These are phyloP conservation scores for Desmodus rotundus DNA, from an alignment of 2,113 vertebrate species.

Conservation along the genomic window DNA sequence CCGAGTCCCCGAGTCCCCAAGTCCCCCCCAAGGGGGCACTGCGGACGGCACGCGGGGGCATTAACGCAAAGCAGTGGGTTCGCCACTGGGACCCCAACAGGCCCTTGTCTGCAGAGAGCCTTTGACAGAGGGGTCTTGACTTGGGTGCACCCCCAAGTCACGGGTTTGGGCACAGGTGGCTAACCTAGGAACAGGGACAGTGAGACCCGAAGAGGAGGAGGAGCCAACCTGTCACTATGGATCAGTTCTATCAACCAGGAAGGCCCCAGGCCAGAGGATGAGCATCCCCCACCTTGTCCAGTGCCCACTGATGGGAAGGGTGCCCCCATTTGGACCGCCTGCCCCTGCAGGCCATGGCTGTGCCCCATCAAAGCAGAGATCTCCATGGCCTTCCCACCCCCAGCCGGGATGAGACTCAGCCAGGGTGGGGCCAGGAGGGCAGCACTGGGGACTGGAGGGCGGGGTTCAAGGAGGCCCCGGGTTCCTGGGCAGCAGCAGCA, in stretches of 20 bases:
- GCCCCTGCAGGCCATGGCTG: background rate
- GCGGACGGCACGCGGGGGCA: accelerated
- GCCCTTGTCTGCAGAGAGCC: background rate
- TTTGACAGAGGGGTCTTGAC: background rate
- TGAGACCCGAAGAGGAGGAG: background rate
- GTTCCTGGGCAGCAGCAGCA: too few species aligned
- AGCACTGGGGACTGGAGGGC: accelerated
- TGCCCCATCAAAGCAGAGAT: background rate
- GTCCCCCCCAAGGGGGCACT: background rate
- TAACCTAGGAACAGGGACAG: background rate
- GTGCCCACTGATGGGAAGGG: accelerated
- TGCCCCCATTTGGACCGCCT: accelerated
- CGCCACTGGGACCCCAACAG: background rate
- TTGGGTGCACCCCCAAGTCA: background rate
- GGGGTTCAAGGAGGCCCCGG: background rate
- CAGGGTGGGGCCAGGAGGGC: too few species aligned
- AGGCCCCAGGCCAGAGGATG: background rate
- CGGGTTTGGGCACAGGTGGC: too few species aligned
- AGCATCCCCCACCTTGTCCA: accelerated
- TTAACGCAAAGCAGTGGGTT: background rate
- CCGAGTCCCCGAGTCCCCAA: background rate
- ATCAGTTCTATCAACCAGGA: background rate
- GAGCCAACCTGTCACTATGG: too few species aligned
- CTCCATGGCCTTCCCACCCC: background rate
- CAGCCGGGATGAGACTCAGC: background rate